Evolutionary conservation across 2,113 vertebrate genomes (phyloP).

Genomic region (Gobiocypris rarus): DNA sequence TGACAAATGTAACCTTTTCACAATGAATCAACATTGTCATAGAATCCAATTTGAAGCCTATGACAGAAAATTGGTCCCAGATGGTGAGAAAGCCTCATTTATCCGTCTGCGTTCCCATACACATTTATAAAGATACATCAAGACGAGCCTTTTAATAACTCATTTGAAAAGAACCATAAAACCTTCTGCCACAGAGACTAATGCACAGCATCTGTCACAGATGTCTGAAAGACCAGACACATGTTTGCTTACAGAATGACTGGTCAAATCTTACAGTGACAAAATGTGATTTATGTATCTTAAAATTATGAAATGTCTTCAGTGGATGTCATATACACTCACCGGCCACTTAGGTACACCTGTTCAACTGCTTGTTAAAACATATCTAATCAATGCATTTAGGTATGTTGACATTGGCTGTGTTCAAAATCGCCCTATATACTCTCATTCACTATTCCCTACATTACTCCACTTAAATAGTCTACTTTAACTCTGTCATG

Average conservation of each 20-base stretch:
- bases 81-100: slow-evolving; percentile 8
- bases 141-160: slow-evolving; percentile 11
- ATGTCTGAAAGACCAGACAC: slow-evolving; percentile 26
- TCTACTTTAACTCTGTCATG: no score
- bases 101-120: background rate
- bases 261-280: background rate
- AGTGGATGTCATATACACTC: background rate
- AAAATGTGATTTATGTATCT: background rate
- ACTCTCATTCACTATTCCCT: no score
- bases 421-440: no score
- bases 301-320: background rate
- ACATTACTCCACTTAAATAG: no score
- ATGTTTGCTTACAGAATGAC: background rate
- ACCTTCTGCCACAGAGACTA: slow-evolving; percentile 1
- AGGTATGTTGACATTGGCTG: no score
- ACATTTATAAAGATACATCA: slow-evolving; percentile 28
- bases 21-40: background rate
- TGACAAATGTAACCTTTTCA: background rate
- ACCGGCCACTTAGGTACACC: no score
- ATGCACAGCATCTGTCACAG: slow-evolving; percentile 6
- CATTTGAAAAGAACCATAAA: slow-evolving; percentile 32
- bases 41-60: background rate
- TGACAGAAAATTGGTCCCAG: slow-evolving; percentile 12
- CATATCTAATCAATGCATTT: no score
- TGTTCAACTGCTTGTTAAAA: no score